These are phyloP conservation scores for Eulithis testata DNA, from an alignment of 2,888 invertebrate species.

Conservation along the genomic window DNA sequence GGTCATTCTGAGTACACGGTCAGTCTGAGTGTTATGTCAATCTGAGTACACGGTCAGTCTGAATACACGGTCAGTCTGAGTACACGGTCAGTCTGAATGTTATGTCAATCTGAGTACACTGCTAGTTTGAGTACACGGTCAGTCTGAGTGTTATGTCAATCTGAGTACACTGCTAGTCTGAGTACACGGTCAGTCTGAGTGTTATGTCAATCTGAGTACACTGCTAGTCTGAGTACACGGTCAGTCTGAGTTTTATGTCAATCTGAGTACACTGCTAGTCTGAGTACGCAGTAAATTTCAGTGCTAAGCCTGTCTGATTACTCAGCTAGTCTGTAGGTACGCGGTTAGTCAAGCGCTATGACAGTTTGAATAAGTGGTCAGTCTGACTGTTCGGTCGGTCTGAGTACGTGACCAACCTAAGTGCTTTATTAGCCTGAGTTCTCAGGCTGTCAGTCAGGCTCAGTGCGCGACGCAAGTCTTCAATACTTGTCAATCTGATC, in stretches of 20 bases:
- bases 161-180: constrained; percentile 5
- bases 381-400: neutral
- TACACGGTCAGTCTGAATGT: constrained; percentile 26
- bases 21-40: neutral
- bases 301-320: constrained; percentile 17
- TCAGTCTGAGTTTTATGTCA: neutral
- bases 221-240: constrained; percentile 37
- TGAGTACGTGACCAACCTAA: neutral
- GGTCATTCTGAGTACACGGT: too few relatives aligned
- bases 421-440: neutral
- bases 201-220: neutral
- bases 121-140: neutral
- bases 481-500: too few relatives aligned
- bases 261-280: neutral
- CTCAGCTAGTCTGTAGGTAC: constrained; percentile 32
- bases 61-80: constrained; percentile 31
- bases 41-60: too few relatives aligned
- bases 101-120: neutral
- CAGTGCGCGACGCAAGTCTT: too few relatives aligned
- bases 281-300: neutral
- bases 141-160: neutral
- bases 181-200: constrained; percentile 3
- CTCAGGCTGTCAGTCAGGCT: too few relatives aligned
- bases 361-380: neutral
- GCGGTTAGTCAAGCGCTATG: constrained; percentile 33